Percentiles rank a stretch among this genome's conserved stretches.
Evolutionary conservation across 2,888 invertebrate species (phyloP).

Genomic region (Himalopsyche japonica): DNA sequence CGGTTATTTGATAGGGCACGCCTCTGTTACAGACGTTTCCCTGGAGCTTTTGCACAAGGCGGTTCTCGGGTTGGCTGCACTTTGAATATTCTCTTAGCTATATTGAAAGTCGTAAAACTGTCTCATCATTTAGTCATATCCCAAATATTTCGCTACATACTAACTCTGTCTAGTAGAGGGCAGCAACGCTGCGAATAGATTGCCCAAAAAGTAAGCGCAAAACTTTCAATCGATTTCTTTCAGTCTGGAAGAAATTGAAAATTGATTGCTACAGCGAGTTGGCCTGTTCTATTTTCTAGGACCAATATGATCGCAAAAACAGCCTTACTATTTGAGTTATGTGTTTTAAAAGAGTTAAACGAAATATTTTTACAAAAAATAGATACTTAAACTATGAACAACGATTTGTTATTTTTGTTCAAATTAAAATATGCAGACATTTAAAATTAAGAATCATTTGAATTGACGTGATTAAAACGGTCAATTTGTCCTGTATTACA

Average conservation of each 20-base stretch:
- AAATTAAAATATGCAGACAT: no score
- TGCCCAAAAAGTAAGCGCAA: not conserved
- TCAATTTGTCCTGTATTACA: no score
- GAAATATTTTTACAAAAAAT: no score
- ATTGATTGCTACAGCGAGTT: not conserved
- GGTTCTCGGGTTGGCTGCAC: not conserved
- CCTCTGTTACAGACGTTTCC: not conserved
- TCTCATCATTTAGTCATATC: conserved; percentile 8
- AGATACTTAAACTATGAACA: no score
- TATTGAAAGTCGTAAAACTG: not conserved
- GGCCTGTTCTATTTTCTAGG: not conserved
- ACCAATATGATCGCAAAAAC: no score
- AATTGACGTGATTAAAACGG: no score
- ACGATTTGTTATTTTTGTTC: no score
- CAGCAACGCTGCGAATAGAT: not conserved
- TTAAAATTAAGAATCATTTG: no score
- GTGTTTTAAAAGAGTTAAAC: no score
- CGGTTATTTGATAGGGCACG: no score
- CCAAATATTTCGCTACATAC: conserved; percentile 1
- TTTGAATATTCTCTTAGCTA: not conserved
- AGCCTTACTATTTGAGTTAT: no score
- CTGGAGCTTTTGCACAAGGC: not conserved
- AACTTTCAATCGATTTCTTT: not conserved
- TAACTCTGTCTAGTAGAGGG: not conserved
- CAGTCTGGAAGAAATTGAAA: not conserved